Base-by-base conservation (phyloP, 2,797 vertebrate genomes). In the Malurus splendens region DNA sequence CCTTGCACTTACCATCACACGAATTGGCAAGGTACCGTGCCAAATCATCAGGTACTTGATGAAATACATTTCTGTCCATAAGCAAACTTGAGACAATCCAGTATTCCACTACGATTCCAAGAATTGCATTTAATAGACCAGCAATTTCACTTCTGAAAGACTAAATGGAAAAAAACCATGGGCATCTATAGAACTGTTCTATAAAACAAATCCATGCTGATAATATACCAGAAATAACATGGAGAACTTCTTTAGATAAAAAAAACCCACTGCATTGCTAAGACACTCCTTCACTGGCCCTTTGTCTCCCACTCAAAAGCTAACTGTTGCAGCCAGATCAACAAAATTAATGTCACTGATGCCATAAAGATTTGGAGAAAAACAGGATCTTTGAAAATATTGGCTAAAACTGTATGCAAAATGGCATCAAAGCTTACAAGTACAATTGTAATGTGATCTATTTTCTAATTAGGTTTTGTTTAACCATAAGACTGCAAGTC, bases 51-150 rank as follows among this genome's bases (percentile, higher is more conserved):
- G 98, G 94, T 93, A 98, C 93, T 66, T 98, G 98, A 87, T 96
- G 95, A 86, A 99, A 97, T 42, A 98, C 83, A 32, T 93, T 97
- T 96, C 95, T 98, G 96, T 98, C 98, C 87, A 97, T 96, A 85
- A 96, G 97, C 48, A 98, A 96, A 92, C 98, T 97, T 85, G 98
- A 97, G 89, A 98, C 93, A 95, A 98, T 98, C 98, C 99, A 99
- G 92, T 97, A 99, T 90, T 99, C 98, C 93, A 99, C 97, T 89
- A 98, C 90, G 48, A 98, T 97, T 87, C 98, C 98, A 91, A 99
- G 96, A 91, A 99, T 96, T 85, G 97, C 97, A 96, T 97, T 97
- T 94, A 99, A 52, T 2, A 97, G 96, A 89, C 94, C 95, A 38
- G 96, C 95, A 89, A 98, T 86, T 93, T 97, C 96, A 93, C 95